Evolutionary conservation across 30 jellyfish, hydroid and myxozoan species (phyloP).

Genomic region (Phacellophora camtschatica): DNA sequence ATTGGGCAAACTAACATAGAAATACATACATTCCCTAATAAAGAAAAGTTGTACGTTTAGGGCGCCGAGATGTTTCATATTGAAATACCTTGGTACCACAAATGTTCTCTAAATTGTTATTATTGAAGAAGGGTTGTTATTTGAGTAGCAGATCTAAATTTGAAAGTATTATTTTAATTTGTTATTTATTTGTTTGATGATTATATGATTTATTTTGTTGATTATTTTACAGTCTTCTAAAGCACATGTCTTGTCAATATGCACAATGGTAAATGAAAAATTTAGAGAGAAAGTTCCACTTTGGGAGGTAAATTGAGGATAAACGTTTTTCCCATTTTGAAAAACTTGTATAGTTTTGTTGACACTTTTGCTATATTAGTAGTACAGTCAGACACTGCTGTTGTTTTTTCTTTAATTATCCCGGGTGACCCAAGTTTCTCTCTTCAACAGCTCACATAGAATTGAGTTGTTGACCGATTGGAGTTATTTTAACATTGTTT

Average conservation of each 20-base stretch:
- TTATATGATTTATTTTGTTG: neutral
- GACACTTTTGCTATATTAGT: neutral
- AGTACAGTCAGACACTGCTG: neutral
- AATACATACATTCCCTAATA: too few species aligned
- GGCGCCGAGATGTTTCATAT: too few species aligned
- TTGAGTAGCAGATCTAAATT: too few species aligned
- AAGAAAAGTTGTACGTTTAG: too few species aligned
- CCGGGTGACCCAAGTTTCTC: neutral
- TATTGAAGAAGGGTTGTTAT: too few species aligned
- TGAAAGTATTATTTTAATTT: neutral
- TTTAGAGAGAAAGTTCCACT: constrained; percentile 92
- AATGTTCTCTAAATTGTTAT: too few species aligned
- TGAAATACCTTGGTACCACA: too few species aligned
- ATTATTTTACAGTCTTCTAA: constrained; percentile 74
- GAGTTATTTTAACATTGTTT: too few species aligned
- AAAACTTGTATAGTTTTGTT: too few species aligned
- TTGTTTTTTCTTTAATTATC: neutral
- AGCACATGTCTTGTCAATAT: constrained; percentile 88
- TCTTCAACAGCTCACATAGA: too few species aligned
- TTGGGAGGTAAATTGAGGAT: constrained; percentile 82
- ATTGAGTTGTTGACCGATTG: too few species aligned
- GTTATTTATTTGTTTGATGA: neutral
- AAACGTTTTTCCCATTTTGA: neutral
- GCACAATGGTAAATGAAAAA: constrained; percentile 89
- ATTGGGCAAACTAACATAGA: too few species aligned